Base-by-base conservation (phyloP, 1,140 invertebrate species). In the Ceratitis capitata region DNA sequence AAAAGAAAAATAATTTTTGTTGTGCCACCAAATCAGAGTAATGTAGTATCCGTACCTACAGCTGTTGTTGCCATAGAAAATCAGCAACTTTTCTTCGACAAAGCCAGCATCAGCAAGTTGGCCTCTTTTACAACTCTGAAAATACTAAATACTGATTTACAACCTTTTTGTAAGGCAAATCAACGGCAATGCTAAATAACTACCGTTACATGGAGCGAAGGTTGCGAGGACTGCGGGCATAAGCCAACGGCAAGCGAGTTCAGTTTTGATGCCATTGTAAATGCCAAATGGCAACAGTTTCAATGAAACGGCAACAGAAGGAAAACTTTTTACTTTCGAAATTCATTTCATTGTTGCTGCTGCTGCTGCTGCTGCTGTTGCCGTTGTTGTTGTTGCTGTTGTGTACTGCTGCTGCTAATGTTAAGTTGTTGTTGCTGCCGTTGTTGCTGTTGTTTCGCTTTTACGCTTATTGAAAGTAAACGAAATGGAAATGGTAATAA, bases 211-310 rank as follows among this genome's bases (percentile, higher is more conserved):
- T 56, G 9, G 14, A n/a, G n/a, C n/a, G n/a, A n/a, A n/a, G n/a
- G n/a, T n/a, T n/a, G n/a, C n/a, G 26, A 5, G 56, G 56, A 14
- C 47, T 1, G 47, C 47, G 9, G n/a, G 14, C 14, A 12, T 53
- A 53, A 26, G 26, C n/a, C n/a, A 10, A 2, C 19, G 23, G 69
- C 69, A 23, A 45, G n/a, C 12, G 39, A 78, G 39, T 47, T 74
- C 64, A 39, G 64, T 29, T 32, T n/a, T 14, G 7, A n/a, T n/a
- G n/a, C 39, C n/a, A 78, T 78, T 78, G 69, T 78, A 78, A 78
- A 78, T 78, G 69, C 69, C 69, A 78, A 78, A 78, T 78, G 69
- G 69, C 69, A 78, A 78, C 69, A 78, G 39, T 78, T 78, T 47
- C 39, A 78, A 19, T 78, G 69, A 78, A 78, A 61, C 35, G 35